phyloP scores from a whole-genome alignment of 2,888 invertebrate species.

The Nysson spinosus region DNA sequence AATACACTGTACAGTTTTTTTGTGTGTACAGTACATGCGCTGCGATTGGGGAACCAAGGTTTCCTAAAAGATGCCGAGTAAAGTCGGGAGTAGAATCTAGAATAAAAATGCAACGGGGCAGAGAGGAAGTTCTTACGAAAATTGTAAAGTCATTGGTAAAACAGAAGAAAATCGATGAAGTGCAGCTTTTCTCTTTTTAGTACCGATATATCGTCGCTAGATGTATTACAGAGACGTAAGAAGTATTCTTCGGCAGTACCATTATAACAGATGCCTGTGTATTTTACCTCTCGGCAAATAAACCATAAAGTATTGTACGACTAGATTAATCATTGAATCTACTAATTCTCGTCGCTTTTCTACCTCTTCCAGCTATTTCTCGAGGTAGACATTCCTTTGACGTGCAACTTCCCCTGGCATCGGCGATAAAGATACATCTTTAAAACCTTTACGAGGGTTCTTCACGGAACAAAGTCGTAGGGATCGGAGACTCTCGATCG shows the following conservation, averaged over 20 bases:
- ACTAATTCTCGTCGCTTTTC: too few species aligned
- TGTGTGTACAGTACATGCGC: too few species aligned
- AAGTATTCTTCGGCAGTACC: constrained; percentile 53
- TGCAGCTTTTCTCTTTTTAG: constrained; percentile 63
- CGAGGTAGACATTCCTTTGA: neutral
- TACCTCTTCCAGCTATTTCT: too few species aligned
- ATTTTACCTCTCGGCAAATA: constrained; percentile 64
- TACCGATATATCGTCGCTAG: constrained; percentile 60
- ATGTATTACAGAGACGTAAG: constrained; percentile 58
- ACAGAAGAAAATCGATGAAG: constrained; percentile 36
- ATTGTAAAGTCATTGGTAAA: constrained; percentile 51
- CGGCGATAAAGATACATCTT: too few species aligned
- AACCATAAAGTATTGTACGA: constrained; percentile 57
- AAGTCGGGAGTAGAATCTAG: neutral
- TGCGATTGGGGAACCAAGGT: too few species aligned
- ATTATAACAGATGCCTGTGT: constrained; percentile 61
- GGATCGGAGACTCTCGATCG: neutral
- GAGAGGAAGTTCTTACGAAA: constrained; percentile 21
- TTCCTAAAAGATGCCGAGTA: too few species aligned
- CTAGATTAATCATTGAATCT: neutral
- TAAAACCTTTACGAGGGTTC: too few species aligned
- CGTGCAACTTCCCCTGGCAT: too few species aligned
- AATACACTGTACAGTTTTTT: too few species aligned
- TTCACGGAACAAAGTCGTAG: neutral
- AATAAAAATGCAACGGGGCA: neutral